A percentile compares a stretch with the other conserved stretches of the same genome.
Conservation (phyloP, 2,113 vertebrate genomes). For the Rhynchomys soricoides region DNA sequence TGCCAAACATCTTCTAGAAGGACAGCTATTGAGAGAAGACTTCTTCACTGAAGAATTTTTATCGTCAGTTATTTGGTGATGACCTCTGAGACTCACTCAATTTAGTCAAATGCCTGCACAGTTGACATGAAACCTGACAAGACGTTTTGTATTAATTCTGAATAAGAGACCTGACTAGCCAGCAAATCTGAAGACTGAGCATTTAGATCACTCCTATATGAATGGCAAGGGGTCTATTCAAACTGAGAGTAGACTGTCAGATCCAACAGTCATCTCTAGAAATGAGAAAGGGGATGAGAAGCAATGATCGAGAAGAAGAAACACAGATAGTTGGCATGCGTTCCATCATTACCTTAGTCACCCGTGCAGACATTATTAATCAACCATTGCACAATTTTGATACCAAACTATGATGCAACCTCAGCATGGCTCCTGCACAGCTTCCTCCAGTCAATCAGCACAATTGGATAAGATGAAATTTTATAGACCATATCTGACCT, state of each 20-base stretch:
- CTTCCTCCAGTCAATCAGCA: neutral
- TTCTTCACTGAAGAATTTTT: neutral
- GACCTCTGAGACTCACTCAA: neutral
- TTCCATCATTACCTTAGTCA: neutral
- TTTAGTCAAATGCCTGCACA: neutral
- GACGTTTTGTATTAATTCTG: neutral
- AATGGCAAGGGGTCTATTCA: neutral
- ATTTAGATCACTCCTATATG: neutral
- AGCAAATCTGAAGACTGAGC: neutral
- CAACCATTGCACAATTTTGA: neutral
- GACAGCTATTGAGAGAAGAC: neutral
- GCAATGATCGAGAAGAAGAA: neutral
- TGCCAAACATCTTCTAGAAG: constrained; percentile 27
- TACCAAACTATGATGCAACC: neutral
- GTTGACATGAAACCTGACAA: neutral
- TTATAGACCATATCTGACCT: neutral
- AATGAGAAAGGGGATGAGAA: neutral
- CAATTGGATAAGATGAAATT: neutral
- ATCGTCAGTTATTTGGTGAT: neutral
- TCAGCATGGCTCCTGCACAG: neutral
- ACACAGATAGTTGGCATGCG: neutral
- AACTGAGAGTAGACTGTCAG: neutral
- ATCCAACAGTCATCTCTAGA: neutral
- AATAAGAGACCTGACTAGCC: neutral
- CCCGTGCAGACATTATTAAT: neutral